Conservation (phyloP, 2,888 invertebrate genomes). For the Neria commutata region DNA sequence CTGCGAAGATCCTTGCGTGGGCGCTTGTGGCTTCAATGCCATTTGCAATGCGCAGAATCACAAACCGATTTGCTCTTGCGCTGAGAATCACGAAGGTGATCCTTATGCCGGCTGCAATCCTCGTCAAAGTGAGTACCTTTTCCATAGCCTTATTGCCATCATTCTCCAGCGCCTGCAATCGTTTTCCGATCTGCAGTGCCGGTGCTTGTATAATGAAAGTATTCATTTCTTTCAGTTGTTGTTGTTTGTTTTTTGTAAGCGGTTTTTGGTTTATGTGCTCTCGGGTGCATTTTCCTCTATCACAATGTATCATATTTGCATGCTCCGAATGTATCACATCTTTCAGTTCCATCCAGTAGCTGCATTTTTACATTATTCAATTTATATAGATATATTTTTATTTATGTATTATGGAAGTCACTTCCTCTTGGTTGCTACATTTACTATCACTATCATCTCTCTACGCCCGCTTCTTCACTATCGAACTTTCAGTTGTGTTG, state of each 20-base stretch:
- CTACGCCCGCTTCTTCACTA: conserved; percentile 8
- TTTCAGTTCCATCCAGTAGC: conserved; percentile 23
- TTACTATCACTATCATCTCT: conserved; percentile 9
- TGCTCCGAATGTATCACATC: conserved; percentile 14
- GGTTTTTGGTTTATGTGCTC: conserved; percentile 29
- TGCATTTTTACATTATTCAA: conserved; percentile 28
- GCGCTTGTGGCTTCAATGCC: conserved; percentile 76
- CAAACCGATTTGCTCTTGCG: conserved; percentile 75
- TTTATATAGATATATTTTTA: conserved; percentile 30
- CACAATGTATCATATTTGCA: too few relatives aligned
- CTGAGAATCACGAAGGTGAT: conserved; percentile 75
- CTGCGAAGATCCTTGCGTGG: conserved; percentile 77
- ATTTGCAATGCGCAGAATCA: conserved; percentile 75
- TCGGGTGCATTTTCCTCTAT: conserved; percentile 42
- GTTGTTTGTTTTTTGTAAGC: conserved; percentile 28
- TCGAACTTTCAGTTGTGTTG: conserved; percentile 60
- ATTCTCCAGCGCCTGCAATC: conserved; percentile 28
- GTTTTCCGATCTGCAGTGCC: background rate
- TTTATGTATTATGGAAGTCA: conserved; percentile 12
- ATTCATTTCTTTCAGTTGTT: background rate
- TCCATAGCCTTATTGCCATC: conserved; percentile 23
- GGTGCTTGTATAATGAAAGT: conserved; percentile 4
- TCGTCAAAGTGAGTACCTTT: conserved; percentile 65
- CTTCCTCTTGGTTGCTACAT: background rate
- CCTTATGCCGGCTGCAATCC: conserved; percentile 77